These are phyloP conservation scores for Callaeas wilsoni DNA, from an alignment of 2,113 vertebrate genomes.

Conservation along the genomic window DNA sequence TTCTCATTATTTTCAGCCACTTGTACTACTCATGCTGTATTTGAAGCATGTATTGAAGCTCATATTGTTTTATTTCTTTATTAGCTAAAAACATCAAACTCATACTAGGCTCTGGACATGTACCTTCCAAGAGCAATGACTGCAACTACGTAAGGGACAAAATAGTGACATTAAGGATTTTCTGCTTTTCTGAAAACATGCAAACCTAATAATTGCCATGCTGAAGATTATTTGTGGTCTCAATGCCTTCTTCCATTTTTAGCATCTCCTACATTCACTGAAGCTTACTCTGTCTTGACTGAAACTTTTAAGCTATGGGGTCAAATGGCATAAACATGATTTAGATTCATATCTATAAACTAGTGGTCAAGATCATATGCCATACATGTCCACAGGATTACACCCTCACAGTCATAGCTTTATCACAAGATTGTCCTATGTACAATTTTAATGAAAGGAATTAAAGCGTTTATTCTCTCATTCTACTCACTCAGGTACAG, in stretches of 20 bases:
- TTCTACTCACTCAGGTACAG: not conserved
- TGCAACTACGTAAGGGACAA: not conserved
- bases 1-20: not conserved
- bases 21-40: not conserved
- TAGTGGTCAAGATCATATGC: not conserved
- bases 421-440: not conserved
- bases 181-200: not conserved
- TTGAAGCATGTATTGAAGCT: not conserved
- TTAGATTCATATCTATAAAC: not conserved
- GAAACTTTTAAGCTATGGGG: not conserved
- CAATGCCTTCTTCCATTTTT: not conserved
- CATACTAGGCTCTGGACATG: not conserved
- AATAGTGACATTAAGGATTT: not conserved
- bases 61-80: not conserved
- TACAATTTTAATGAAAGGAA: not conserved
- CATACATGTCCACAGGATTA: not conserved
- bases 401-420: not conserved
- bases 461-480: not conserved
- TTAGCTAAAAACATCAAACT: not conserved
- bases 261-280: not conserved
- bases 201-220: not conserved
- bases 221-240: not conserved
- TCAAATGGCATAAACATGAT: not conserved
- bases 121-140: not conserved
- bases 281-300: not conserved